phyloP scores from a whole-genome alignment of 2,797 vertebrate species.

The Podarcis lilfordi region DNA sequence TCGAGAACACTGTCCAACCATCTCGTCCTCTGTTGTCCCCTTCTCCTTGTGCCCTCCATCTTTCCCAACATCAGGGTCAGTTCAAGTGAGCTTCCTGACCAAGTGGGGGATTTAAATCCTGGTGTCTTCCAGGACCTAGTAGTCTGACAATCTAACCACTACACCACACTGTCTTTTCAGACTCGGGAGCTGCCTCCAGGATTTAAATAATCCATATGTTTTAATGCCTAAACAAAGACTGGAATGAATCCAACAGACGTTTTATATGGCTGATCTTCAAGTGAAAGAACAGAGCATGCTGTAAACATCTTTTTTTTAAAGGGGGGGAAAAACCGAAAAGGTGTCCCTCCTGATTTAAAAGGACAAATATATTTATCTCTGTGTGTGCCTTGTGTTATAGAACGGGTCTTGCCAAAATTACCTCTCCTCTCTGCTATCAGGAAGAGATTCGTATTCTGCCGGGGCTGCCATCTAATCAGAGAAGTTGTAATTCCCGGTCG shows the following conservation, averaged over 20 bases:
- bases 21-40: no score
- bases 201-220: no score
- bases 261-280: conserved; percentile 6
- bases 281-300: conserved; percentile 10
- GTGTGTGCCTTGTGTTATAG: neutral
- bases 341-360: conserved; percentile 61
- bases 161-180: no score
- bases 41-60: no score
- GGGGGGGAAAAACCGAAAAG: no score
- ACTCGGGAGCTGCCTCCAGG: no score
- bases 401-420: conserved; percentile 29
- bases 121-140: no score
- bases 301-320: neutral
- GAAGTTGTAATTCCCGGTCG: conserved; percentile 65
- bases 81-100: no score
- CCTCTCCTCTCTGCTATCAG: neutral
- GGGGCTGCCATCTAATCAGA: conserved; percentile 69
- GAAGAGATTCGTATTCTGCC: conserved; percentile 59
- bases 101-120: no score
- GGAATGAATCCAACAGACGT: neutral
- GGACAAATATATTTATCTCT: conserved; percentile 61
- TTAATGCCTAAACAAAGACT: neutral
- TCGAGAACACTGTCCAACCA: no score
- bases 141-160: no score
- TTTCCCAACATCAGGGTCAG: no score